Evolutionary conservation across 2,797 vertebrate species (phyloP).

Genomic region (Chiloscyllium punctatum): DNA sequence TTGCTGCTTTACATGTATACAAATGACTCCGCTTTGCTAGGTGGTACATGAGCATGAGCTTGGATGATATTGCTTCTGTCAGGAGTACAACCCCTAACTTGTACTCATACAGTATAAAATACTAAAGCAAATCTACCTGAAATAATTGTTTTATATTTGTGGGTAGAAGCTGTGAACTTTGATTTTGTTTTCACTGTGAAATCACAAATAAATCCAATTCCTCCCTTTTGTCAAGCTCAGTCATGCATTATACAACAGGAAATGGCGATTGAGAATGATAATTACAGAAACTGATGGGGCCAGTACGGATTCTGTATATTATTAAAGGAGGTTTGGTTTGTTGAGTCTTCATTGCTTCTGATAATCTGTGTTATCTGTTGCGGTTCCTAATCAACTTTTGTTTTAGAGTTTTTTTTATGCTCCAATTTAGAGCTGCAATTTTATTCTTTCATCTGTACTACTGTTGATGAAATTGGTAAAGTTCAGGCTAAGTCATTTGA

Average conservation of each 20-base stretch:
- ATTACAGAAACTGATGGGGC: background rate
- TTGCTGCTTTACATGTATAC: background rate
- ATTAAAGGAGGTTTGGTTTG: background rate
- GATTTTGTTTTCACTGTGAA: background rate
- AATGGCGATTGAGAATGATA: background rate
- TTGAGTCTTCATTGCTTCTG: background rate
- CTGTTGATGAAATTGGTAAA: background rate
- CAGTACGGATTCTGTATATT: background rate
- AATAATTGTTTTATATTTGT: background rate
- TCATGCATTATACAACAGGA: background rate
- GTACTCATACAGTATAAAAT: background rate
- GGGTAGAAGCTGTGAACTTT: background rate
- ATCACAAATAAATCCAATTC: background rate
- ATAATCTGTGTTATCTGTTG: background rate
- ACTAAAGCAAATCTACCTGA: background rate
- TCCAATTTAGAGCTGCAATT: background rate
- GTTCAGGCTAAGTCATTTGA: background rate
- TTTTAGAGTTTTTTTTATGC: background rate
- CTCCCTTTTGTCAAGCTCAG: background rate
- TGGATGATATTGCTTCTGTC: background rate
- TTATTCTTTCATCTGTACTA: background rate
- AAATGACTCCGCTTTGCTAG: background rate
- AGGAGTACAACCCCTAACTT: background rate
- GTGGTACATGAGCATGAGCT: background rate
- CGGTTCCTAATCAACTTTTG: background rate